A percentile compares a stretch with the other conserved stretches of the same genome.
phyloP scores from a whole-genome alignment of 2,797 vertebrate species.

The Aphelocoma californica region DNA sequence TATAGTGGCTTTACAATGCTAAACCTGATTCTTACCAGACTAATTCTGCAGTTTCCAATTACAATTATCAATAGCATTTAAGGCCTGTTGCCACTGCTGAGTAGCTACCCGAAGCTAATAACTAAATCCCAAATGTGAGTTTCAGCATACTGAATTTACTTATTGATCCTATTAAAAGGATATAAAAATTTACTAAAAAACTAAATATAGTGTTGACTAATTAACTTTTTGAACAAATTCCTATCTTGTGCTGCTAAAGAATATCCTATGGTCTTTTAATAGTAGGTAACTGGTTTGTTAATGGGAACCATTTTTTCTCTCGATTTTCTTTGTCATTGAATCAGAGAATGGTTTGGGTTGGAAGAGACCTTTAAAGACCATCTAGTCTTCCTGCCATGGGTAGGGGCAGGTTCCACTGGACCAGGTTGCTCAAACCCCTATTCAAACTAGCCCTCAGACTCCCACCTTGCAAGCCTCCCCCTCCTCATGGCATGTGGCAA shows the following conservation, averaged over 20 bases:
- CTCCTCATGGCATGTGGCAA: not conserved
- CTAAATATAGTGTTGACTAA: not conserved
- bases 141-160: not conserved
- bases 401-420: not conserved
- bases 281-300: not conserved
- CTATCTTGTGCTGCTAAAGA: not conserved
- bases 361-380: not conserved
- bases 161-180: not conserved
- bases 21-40: not conserved
- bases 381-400: not conserved
- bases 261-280: not conserved
- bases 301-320: not conserved
- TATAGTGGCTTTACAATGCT: not conserved
- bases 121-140: not conserved
- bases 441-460: not conserved
- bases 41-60: not conserved
- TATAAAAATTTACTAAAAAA: not conserved
- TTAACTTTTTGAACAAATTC: not conserved
- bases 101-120: not conserved
- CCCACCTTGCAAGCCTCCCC: accelerated
- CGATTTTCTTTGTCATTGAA: not conserved
- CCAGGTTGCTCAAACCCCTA: not conserved
- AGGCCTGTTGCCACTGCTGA: not conserved
- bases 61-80: not conserved
- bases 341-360: not conserved